These are phyloP conservation scores for Oreochromis tanganicae DNA, from an alignment of 2,113 vertebrate species.

Conservation along the genomic window DNA sequence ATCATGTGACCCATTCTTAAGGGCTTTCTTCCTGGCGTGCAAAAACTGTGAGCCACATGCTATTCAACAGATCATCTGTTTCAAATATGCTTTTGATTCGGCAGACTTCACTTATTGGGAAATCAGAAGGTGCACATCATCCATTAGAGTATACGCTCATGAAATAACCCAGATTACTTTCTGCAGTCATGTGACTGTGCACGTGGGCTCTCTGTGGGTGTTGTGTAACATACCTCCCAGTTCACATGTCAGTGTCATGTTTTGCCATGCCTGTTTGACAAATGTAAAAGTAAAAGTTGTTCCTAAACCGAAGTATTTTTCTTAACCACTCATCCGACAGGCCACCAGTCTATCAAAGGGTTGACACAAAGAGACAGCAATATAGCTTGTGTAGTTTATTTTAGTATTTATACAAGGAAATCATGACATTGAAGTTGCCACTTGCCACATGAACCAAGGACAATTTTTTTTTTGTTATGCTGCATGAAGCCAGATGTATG, in stretches of 20 bases:
- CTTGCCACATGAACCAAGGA: neutral
- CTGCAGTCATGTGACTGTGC: neutral
- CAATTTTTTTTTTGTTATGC: neutral
- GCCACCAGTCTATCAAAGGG: neutral
- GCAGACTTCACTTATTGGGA: neutral
- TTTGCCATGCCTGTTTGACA: neutral
- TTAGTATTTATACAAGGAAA: neutral
- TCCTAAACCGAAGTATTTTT: neutral
- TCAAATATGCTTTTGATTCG: neutral
- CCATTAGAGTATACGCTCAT: neutral
- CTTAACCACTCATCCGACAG: neutral
- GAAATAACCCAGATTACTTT: neutral
- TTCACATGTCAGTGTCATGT: neutral
- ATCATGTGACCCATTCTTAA: neutral
- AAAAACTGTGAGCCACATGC: neutral
- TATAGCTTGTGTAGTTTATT: neutral
- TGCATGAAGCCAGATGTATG: neutral
- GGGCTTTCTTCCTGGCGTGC: neutral
- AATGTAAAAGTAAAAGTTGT: neutral
- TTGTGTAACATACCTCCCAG: neutral
- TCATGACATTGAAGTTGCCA: neutral
- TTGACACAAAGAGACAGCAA: neutral
- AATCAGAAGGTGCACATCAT: neutral
- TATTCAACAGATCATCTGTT: neutral
- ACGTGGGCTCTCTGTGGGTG: neutral